These are phyloP conservation scores for Champsocephalus esox DNA, from an alignment of 2,797 vertebrate genomes.

Conservation along the genomic window DNA sequence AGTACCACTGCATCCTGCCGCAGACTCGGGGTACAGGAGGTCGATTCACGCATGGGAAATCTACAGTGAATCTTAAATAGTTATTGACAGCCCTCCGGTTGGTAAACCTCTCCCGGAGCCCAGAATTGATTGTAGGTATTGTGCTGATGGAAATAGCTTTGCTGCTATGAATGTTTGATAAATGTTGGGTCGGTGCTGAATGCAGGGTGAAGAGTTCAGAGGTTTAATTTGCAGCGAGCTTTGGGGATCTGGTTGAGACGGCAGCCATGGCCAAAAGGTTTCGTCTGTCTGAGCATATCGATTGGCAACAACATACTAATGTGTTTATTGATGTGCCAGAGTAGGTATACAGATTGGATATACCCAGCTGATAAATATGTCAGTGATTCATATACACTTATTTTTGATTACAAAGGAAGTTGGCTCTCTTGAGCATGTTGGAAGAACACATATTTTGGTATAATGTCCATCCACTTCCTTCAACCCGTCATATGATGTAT, in stretches of 20 bases:
- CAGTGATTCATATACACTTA: slow-evolving; percentile 25
- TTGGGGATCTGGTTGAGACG: slow-evolving; percentile 36
- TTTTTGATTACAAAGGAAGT: slow-evolving; percentile 22
- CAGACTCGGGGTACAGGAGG: slow-evolving; percentile 13
- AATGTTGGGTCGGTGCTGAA: slow-evolving; percentile 56
- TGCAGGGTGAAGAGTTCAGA: slow-evolving; percentile 74
- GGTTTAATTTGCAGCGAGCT: slow-evolving; percentile 63
- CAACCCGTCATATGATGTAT: slow-evolving; percentile 25
- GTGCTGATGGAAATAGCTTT: slow-evolving; percentile 66
- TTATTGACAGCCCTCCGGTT: slow-evolving; percentile 71
- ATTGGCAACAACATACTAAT: slow-evolving; percentile 67
- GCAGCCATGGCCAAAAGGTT: slow-evolving; percentile 39
- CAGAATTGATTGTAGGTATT: slow-evolving; percentile 70
- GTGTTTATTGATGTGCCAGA: slow-evolving; percentile 65
- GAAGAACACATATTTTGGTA: neutral
- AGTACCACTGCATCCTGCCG: slow-evolving; percentile 22
- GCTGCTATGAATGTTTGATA: slow-evolving; percentile 74
- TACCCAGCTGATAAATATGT: slow-evolving; percentile 52
- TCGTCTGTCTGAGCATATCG: slow-evolving; percentile 51
- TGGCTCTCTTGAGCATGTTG: neutral
- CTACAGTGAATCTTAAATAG: slow-evolving; percentile 65
- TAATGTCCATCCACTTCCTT: slow-evolving; percentile 2
- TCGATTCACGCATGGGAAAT: slow-evolving; percentile 61
- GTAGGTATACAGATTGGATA: slow-evolving; percentile 51
- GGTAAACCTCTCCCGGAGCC: slow-evolving; percentile 60